Conservation (phyloP, 35 echinoderm and acorn worm species). For the Apostichopus japonicus region DNA sequence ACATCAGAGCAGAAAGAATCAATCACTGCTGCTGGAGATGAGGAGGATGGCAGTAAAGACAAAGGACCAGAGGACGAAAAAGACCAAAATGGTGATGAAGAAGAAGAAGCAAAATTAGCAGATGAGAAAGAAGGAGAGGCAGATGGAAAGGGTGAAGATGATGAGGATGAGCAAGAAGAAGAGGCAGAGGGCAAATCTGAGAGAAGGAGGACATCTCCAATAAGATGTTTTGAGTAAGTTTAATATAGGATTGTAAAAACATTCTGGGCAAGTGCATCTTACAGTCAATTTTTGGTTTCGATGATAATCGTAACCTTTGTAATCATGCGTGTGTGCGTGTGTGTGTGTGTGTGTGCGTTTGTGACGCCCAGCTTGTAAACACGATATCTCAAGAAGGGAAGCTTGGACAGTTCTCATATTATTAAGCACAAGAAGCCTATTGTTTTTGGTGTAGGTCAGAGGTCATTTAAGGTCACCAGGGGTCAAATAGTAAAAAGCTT, state of each 20-base stretch:
- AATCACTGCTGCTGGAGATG: not conserved
- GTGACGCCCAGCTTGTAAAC: too few species aligned
- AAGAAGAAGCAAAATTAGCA: not conserved
- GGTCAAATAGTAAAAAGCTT: too few species aligned
- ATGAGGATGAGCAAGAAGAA: slow-evolving; percentile 24
- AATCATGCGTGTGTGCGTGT: too few species aligned
- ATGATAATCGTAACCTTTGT: too few species aligned
- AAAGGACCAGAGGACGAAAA: not conserved
- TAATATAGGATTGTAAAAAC: not conserved
- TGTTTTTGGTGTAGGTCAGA: too few species aligned
- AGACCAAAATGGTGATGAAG: not conserved
- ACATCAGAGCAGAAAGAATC: not conserved
- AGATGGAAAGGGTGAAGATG: slow-evolving; percentile 6
- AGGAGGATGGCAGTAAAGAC: not conserved
- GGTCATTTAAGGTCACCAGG: too few species aligned
- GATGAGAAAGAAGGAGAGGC: slow-evolving; percentile 1
- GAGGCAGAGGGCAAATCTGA: slow-evolving; percentile 4
- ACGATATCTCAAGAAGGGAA: too few species aligned
- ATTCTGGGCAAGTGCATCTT: too few species aligned
- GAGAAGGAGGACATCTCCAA: slow-evolving; percentile 25
- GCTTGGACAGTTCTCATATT: too few species aligned
- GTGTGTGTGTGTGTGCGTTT: too few species aligned
- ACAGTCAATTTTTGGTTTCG: too few species aligned
- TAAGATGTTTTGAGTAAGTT: slow-evolving; percentile 56
- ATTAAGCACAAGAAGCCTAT: too few species aligned